phyloP scores from a whole-genome alignment of 1,140 invertebrate genomes.

The Leptinotarsa undecemlineata region DNA sequence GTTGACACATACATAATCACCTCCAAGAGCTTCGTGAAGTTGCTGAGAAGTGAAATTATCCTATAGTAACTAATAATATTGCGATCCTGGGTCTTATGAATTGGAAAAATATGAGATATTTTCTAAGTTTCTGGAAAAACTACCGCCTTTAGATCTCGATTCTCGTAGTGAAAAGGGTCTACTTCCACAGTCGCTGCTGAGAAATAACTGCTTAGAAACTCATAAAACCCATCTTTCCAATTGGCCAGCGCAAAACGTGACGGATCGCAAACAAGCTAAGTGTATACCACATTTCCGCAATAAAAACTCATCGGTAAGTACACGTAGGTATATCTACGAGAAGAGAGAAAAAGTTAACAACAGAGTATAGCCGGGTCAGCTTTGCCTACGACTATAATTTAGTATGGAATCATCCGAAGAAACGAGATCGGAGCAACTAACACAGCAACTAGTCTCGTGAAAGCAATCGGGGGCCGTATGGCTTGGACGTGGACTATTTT shows the following conservation, averaged over 20 bases:
- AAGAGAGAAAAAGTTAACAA: constrained; percentile 47
- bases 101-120: too few relatives aligned
- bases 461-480: constrained; percentile 32
- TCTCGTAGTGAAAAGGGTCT: too few relatives aligned
- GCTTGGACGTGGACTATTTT: constrained; percentile 24
- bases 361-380: constrained; percentile 23
- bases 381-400: constrained; percentile 49
- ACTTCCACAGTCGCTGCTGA: too few relatives aligned
- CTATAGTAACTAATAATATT: too few relatives aligned
- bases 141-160: background rate
- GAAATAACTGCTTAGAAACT: too few relatives aligned
- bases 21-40: too few relatives aligned
- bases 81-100: too few relatives aligned
- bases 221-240: background rate
- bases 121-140: background rate
- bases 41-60: too few relatives aligned
- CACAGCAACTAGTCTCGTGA: background rate
- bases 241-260: background rate
- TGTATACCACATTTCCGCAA: constrained; percentile 37
- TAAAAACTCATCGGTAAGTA: constrained; percentile 41
- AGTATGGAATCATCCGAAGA: constrained; percentile 42
- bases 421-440: constrained; percentile 33
- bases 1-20: too few relatives aligned
- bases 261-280: constrained; percentile 20
- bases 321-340: constrained; percentile 32